phyloP scores from a whole-genome alignment of 1,140 invertebrate genomes.

The Mizuhopecten yessoensis region DNA sequence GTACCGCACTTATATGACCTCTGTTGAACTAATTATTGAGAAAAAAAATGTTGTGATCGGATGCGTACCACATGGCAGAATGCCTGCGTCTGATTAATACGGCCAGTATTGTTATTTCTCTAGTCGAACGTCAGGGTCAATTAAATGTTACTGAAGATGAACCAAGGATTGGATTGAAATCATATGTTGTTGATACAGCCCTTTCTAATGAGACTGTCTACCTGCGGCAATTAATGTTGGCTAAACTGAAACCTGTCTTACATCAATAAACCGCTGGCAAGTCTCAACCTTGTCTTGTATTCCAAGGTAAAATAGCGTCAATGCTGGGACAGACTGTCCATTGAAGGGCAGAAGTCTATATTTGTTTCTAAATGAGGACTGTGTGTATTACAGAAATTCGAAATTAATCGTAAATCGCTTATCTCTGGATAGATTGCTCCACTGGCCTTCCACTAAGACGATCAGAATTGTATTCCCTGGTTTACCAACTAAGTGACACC shows the following conservation, averaged over 20 bases:
- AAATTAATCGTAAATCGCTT: no score
- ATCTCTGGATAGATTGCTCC: no score
- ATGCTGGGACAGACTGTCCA: no score
- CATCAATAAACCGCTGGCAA: not conserved
- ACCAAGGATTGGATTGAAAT: slow-evolving; percentile 26
- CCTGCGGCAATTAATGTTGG: not conserved
- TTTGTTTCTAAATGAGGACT: no score
- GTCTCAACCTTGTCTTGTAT: no score
- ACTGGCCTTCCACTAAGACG: no score
- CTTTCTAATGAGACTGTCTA: slow-evolving; percentile 10
- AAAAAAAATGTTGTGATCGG: not conserved
- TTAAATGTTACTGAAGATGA: slow-evolving; percentile 39
- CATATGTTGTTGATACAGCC: slow-evolving; percentile 3
- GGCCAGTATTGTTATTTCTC: not conserved
- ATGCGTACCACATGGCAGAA: not conserved
- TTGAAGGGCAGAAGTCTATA: no score
- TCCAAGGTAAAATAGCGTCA: no score
- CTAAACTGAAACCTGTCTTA: not conserved
- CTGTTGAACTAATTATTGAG: not conserved
- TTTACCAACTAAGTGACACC: no score
- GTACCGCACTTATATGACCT: not conserved
- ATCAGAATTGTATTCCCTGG: no score
- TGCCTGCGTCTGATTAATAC: slow-evolving; percentile 23
- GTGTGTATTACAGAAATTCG: no score
- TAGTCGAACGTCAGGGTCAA: slow-evolving; percentile 21